These are phyloP conservation scores for Coptotermes formosanus DNA, from an alignment of 1,140 invertebrate genomes.

Conservation along the genomic window DNA sequence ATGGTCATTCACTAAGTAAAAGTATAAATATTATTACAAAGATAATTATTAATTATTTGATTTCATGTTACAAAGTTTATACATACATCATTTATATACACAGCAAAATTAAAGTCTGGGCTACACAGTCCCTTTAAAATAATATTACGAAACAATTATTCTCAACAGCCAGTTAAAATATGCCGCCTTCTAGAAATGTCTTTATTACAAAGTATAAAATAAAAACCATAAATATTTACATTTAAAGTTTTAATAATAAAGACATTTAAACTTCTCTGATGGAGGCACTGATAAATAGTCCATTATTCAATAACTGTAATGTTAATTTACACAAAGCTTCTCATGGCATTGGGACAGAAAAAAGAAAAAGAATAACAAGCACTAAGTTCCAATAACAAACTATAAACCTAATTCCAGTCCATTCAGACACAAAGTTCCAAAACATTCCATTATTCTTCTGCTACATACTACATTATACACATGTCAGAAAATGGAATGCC, in stretches of 20 bases:
- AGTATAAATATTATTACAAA: constrained; percentile 36
- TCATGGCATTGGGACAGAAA: not conserved
- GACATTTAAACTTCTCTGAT: constrained; percentile 28
- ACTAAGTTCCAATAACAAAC: not conserved
- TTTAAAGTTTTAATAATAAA: constrained; percentile 29
- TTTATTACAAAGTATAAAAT: constrained; percentile 31
- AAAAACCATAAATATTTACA: constrained; percentile 35
- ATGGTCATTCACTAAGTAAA: constrained; percentile 33
- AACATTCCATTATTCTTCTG: constrained; percentile 9
- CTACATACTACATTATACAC: not conserved
- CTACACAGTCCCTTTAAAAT: constrained; percentile 27
- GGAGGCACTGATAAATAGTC: constrained; percentile 35
- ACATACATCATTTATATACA: constrained; percentile 34
- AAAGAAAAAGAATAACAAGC: not conserved
- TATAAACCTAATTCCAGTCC: not conserved
- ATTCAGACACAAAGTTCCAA: not conserved
- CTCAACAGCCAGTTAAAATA: constrained; percentile 35
- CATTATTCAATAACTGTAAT: constrained; percentile 1
- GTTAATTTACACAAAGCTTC: constrained; percentile 5
- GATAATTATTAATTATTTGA: constrained; percentile 34
- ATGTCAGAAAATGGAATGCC: constrained; percentile 27
- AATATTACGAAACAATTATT: constrained; percentile 28
- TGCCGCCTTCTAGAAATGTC: constrained; percentile 22
- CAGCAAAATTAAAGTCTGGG: constrained; percentile 29
- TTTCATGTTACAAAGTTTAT: constrained; percentile 35